These are phyloP conservation scores for Malthinus seriepunctatus DNA, from an alignment of 2,888 invertebrate species.

Conservation along the genomic window DNA sequence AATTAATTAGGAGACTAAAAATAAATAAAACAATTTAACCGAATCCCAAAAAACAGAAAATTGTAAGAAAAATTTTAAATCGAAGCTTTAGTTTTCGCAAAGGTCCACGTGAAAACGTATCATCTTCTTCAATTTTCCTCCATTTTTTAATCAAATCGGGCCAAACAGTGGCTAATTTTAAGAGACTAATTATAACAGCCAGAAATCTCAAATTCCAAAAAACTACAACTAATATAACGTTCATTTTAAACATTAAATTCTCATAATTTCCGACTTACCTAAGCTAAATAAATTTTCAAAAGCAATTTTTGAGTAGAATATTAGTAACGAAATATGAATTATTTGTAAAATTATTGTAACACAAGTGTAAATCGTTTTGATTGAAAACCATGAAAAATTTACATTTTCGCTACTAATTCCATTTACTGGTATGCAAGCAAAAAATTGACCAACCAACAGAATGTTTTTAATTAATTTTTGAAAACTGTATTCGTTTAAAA, in stretches of 20 bases:
- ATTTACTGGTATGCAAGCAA: conserved; percentile 18
- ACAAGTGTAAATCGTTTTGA: conserved; percentile 13
- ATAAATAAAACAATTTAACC: conserved; percentile 2
- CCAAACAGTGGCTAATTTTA: conserved; percentile 21
- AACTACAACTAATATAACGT: conserved; percentile 8
- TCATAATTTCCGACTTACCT: conserved; percentile 6
- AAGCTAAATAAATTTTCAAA: conserved; percentile 14
- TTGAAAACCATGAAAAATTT: conserved; percentile 17
- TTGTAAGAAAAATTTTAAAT: conserved; percentile 9
- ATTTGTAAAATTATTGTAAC: conserved; percentile 4
- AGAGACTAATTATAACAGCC: conserved; percentile 11
- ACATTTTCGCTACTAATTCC: conserved; percentile 9
- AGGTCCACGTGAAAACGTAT: conserved; percentile 11
- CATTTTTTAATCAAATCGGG: conserved; percentile 21
- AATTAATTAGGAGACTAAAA: background rate
- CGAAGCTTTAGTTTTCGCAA: conserved; percentile 9
- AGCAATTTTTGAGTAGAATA: no score
- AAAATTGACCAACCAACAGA: conserved; percentile 16
- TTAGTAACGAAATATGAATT: no score
- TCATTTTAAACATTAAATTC: background rate
- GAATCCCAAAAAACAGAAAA: conserved; percentile 15
- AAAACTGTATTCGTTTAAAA: conserved; percentile 1
- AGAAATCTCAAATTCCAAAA: conserved; percentile 23
- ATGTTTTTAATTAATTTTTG: conserved; percentile 13
- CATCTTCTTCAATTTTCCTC: conserved; percentile 24